Conservation (phyloP, 2,113 vertebrate genomes). For the Triplophysa siluroides region DNA sequence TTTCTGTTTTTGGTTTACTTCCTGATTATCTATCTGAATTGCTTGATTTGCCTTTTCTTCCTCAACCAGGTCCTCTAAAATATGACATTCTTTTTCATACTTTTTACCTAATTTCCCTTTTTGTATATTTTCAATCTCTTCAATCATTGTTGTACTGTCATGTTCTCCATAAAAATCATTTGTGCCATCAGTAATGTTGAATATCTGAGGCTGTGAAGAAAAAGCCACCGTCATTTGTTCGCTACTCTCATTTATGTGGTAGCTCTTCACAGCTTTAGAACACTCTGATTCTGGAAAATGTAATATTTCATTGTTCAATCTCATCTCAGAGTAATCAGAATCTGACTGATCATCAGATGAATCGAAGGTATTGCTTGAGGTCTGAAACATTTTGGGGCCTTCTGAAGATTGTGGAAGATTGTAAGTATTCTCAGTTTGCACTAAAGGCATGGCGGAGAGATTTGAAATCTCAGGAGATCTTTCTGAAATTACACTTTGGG, state of each 20-base stretch:
- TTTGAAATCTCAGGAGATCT: not conserved
- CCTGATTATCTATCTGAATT: not conserved
- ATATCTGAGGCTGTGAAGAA: not conserved
- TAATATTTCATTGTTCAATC: conserved; percentile 11
- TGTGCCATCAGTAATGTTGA: not conserved
- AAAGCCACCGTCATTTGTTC: not conserved
- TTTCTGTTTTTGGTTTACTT: not conserved
- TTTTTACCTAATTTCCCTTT: not conserved
- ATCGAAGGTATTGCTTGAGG: not conserved
- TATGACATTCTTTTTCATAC: not conserved
- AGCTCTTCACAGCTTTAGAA: not conserved
- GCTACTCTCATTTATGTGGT: not conserved
- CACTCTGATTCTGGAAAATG: not conserved
- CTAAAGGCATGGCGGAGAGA: not conserved
- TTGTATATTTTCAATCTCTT: not conserved
- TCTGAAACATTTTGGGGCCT: not conserved
- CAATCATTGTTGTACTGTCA: conserved; percentile 12
- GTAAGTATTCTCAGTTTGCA: not conserved
- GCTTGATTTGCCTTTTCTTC: not conserved
- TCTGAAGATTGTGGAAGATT: not conserved
- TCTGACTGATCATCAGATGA: not conserved
- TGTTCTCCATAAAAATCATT: not conserved
- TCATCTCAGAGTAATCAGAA: not conserved
- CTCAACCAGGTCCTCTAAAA: not conserved
- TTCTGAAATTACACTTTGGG: too few relatives aligned